Base-by-base conservation (phyloP, 2,113 vertebrate genomes). In the Tragelaphus buxtoni region DNA sequence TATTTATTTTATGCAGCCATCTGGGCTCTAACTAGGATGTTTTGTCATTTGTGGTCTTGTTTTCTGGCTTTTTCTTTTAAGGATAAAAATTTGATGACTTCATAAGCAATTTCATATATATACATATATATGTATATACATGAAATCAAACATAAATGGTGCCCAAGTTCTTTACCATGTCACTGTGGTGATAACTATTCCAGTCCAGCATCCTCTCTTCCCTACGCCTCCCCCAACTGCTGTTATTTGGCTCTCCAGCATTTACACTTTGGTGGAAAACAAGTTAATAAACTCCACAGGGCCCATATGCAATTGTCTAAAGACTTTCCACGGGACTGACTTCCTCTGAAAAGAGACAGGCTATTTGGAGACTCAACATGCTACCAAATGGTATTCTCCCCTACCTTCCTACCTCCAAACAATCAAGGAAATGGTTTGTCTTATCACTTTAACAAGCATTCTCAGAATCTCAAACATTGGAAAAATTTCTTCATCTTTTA, bases 1-100 rank as follows among this genome's bases (percentile, higher is more conserved):
- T 98, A 99, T 99, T 99, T 98, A 98, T 98, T 99, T 99, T 99
- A 99, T 98, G 98, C 97, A 97, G 97, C 98, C 99, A 99, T 99
- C 99, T 99, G 99, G 98, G 98, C 98, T 99, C 98, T 98, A 98
- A 99, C 98, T 96, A 98, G 97, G 90, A 97, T 98, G 98, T 98
- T 99, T 98, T 99, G 97, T 98, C 98, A 98, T 98, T 98, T 98
- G 97, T 97, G 96, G 95, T 98, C 97, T 98, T 98, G 96, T 98
- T 98, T 98, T 98, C 74, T 96, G 61, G 79, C 93, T 96, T 98
- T 98, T 98, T 98, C 93, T 96, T 94, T 97, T 94, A 97, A 97
- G 92, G 88, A 97, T 69, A 97, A 98, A 74, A 98, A 98, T 98
- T 97, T 98, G 96, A 98, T 98, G 97, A 98, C 96, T 98, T 98